phyloP scores from a whole-genome alignment of 2,888 invertebrate species.

The Euclidia mi region DNA sequence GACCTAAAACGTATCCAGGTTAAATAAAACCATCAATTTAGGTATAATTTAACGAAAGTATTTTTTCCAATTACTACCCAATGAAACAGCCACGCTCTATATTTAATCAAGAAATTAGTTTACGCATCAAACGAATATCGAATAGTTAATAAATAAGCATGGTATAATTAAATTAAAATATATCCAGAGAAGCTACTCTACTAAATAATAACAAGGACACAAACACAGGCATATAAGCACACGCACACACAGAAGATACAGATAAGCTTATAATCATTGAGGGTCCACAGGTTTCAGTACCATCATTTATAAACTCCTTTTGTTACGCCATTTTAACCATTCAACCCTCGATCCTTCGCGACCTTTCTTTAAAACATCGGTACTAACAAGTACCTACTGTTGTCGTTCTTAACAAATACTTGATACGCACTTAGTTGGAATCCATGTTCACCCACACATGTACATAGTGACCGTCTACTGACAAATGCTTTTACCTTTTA shows the following conservation, averaged over 20 bases:
- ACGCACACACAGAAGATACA: constrained; percentile 52
- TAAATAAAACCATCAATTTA: no score
- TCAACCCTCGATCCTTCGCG: constrained; percentile 46
- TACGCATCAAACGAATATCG: constrained; percentile 19
- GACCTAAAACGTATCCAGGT: no score
- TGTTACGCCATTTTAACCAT: constrained; percentile 59
- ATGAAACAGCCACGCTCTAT: no score
- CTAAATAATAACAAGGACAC: constrained; percentile 62
- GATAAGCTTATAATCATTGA: constrained; percentile 61
- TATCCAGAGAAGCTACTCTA: constrained; percentile 19
- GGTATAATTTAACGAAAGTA: no score
- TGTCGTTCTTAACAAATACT: constrained; percentile 51
- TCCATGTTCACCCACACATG: constrained; percentile 20
- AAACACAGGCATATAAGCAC: no score
- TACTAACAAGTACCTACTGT: constrained; percentile 39
- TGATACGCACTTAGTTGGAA: constrained; percentile 44
- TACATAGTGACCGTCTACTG: constrained; percentile 7
- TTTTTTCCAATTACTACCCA: no score
- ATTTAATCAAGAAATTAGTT: constrained; percentile 43
- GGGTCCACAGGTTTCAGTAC: constrained; percentile 59
- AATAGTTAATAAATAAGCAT: constrained; percentile 35
- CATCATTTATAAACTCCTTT: constrained; percentile 62
- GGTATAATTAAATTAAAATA: constrained; percentile 34
- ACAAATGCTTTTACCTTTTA: constrained; percentile 30
- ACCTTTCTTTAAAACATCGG: constrained; percentile 51